Evolutionary conservation across 2,113 vertebrate genomes (phyloP), one percentile per base, ranked within the genome.

Genomic region (Terrapene triunguis): DNA sequence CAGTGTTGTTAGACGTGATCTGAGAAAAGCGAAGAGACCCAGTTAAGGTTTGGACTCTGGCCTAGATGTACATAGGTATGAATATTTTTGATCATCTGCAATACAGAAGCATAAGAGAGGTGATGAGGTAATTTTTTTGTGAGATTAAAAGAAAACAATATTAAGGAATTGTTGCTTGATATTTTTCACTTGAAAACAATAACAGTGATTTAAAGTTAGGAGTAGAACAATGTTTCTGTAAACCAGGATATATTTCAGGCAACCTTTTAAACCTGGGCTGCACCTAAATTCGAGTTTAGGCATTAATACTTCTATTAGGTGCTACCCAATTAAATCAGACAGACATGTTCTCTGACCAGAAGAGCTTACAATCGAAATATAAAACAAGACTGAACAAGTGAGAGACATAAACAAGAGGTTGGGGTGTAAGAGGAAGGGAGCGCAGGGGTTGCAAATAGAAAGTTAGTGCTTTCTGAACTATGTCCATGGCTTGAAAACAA

Each of bases 61-160:
- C 87, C 38, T 91, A 53, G 72, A 89, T 87, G 44, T 91, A 27
- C 65, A 93, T 84, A 82, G 80, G 48, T 92, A 54, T 84, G 93
- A 92, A 84, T 42, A 94, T 96, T 93, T 93, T 53, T 97, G 78
- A 65, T 48, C 74, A 50, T 10, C 79, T 89, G 59, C 57, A 57
- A 47, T 48, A 84, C 21, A 65, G 78, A 27, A 87, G 82, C 6
- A 21, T 0, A 0, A 47, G 81, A 92, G 83, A 53, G 2, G 10
- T 29, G 87, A 47, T 86, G 72, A 86, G 22, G 85, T 57, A 91
- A 69, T 3, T 38, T 76, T 89, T 14, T 51, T 85, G 8, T 65
- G 48, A 93, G 80, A 93, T 93, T 3, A 62, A 62, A 57, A 48
- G 82, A 79, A 59, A 51, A 35, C 65, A 82, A 0, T 50, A 55